These are phyloP conservation scores for Rhegmatorhina hoffmannsi DNA, from an alignment of 2,113 vertebrate species.

Conservation along the genomic window DNA sequence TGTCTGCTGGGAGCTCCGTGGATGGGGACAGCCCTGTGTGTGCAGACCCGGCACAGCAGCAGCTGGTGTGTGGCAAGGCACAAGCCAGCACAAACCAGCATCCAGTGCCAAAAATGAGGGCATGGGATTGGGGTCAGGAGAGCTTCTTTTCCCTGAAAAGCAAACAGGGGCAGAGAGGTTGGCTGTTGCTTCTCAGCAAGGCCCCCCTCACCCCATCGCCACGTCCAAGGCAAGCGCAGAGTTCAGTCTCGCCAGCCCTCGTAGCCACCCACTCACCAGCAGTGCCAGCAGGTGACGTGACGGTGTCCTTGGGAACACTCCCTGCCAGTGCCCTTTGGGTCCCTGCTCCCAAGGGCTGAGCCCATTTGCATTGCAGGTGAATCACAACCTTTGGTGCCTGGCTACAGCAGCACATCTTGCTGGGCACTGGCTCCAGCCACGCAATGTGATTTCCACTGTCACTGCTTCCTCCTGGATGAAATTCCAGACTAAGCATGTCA, in stretches of 20 bases:
- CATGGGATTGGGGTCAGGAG: neutral
- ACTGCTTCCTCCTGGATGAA: neutral
- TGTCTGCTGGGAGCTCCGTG: neutral
- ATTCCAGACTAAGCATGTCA: neutral
- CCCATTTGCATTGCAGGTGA: neutral
- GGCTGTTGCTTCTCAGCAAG: accelerated
- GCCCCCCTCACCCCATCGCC: neutral
- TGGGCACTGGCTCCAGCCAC: neutral
- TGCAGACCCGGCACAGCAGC: neutral
- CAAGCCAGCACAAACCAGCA: neutral
- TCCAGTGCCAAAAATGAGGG: neutral
- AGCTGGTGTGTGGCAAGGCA: neutral
- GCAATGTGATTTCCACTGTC: neutral
- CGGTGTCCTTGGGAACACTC: neutral
- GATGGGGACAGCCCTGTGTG: neutral
- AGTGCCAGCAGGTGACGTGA: neutral
- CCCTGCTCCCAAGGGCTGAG: neutral
- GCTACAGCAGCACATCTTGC: neutral
- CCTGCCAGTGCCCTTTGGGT: neutral
- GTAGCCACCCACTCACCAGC: neutral
- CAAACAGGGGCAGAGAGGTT: neutral
- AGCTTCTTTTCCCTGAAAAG: neutral
- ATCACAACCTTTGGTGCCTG: neutral
- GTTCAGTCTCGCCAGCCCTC: neutral
- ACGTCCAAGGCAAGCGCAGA: neutral